phyloP scores from a whole-genome alignment of 2,113 vertebrate genomes.

The Hemibates koningsi region DNA sequence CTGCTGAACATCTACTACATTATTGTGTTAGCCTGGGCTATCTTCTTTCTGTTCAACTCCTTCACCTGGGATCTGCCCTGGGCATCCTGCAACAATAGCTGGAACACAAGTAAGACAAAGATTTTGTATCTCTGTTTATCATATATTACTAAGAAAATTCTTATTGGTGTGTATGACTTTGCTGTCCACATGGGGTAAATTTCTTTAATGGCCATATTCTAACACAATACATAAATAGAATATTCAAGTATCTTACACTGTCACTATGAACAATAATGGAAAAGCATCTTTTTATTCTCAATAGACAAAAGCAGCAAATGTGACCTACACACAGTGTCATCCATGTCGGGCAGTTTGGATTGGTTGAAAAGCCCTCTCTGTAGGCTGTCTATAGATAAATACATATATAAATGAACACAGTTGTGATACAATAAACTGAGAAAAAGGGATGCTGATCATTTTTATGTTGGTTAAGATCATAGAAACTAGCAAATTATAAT shows the following conservation, averaged over 20 bases:
- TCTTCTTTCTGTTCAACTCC: slow-evolving; percentile 88
- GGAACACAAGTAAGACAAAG: slow-evolving; percentile 83
- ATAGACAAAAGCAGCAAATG: background rate
- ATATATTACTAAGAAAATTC: background rate
- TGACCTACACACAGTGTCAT: background rate
- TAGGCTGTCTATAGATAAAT: background rate
- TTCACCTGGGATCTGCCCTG: slow-evolving; percentile 88
- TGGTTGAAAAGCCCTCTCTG: background rate
- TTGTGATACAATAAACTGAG: background rate
- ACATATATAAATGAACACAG: background rate
- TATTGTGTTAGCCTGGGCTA: slow-evolving; percentile 89
- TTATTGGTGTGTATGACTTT: background rate
- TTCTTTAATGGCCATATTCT: background rate
- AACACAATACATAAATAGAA: background rate
- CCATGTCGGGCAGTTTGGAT: background rate
- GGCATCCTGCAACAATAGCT: slow-evolving; percentile 87
- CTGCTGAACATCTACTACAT: slow-evolving; percentile 94
- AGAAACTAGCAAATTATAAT: background rate
- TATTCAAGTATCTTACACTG: background rate
- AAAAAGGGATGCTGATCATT: background rate
- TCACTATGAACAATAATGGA: background rate
- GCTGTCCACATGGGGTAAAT: background rate
- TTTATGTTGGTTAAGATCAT: background rate
- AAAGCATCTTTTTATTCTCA: background rate
- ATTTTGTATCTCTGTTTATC: background rate